phyloP scores from a whole-genome alignment of 2,888 invertebrate species.

The Smittia aterrima region DNA sequence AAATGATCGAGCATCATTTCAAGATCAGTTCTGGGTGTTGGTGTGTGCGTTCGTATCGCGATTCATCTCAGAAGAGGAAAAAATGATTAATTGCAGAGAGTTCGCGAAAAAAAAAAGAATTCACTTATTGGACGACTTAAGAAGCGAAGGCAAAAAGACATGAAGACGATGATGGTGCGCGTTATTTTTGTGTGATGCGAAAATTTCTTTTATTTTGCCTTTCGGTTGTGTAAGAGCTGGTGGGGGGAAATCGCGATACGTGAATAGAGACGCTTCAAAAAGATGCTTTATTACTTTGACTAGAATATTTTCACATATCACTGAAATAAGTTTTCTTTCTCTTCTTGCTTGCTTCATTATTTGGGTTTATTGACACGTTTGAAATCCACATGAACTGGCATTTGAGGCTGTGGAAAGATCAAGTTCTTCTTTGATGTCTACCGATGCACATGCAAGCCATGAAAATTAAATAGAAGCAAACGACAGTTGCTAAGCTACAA shows the following conservation, averaged over 20 bases:
- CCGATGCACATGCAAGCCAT: too few relatives aligned
- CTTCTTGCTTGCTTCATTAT: not conserved
- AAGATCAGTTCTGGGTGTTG: constrained; percentile 25
- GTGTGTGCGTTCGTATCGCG: constrained; percentile 21
- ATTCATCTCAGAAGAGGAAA: constrained; percentile 14
- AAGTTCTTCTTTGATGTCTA: too few relatives aligned
- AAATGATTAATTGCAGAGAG: constrained; percentile 36
- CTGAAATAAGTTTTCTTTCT: not conserved
- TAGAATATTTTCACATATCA: constrained; percentile 6
- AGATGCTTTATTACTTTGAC: constrained; percentile 30
- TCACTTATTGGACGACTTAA: constrained; percentile 18
- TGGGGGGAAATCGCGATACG: not conserved
- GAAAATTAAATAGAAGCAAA: too few relatives aligned
- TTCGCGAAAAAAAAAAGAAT: constrained; percentile 37
- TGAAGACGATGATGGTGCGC: constrained; percentile 22
- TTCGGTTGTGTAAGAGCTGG: constrained; percentile 29
- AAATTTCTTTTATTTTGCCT: constrained; percentile 31
- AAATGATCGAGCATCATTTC: constrained; percentile 34
- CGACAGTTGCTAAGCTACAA: too few relatives aligned
- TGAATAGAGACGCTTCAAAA: constrained; percentile 12
- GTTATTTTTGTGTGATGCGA: constrained; percentile 30
- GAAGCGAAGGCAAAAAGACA: not conserved
- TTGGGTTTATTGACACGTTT: constrained; percentile 41
- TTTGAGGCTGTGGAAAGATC: not conserved
- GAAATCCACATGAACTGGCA: not conserved